Evolutionary conservation across 2,113 vertebrate genomes (phyloP).

Genomic region (Parus major): DNA sequence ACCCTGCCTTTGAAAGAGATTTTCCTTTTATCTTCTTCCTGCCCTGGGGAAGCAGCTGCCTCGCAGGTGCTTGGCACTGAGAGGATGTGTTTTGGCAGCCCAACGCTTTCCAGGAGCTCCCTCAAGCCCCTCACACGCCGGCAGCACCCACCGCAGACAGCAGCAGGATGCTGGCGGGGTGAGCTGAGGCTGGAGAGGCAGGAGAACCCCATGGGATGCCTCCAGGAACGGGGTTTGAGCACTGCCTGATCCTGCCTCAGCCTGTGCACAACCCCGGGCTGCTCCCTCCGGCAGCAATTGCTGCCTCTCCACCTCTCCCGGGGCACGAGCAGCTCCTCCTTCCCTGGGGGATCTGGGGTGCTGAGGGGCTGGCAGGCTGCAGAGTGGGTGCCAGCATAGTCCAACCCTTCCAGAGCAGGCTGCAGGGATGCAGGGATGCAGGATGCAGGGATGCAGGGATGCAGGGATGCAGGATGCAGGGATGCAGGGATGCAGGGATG

Average conservation of each 20-base stretch:
- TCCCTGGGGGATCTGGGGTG: neutral
- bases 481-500: neutral
- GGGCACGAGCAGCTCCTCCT: neutral
- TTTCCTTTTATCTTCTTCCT: neutral
- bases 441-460: neutral
- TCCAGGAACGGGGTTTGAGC: neutral
- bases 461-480: neutral
- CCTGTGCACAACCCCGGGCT: neutral
- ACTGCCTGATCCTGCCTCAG: neutral
- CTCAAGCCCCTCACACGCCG: rapidly evolving
- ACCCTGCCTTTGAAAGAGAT: neutral
- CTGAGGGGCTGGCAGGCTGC: neutral
- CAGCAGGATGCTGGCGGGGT: neutral
- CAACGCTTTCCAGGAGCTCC: neutral
- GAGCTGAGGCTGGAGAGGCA: neutral
- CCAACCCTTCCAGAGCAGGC: neutral
- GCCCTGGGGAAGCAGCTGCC: neutral
- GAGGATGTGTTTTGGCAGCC: neutral
- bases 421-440: neutral
- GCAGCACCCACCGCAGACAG: neutral
- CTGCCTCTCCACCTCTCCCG: neutral
- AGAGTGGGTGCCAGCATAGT: neutral
- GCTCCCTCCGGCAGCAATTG: neutral
- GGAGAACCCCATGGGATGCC: neutral
- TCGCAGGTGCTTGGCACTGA: neutral